A percentile compares a stretch with the other conserved stretches of the same genome.
These are phyloP conservation scores for Gasterosteus nipponicus DNA, from an alignment of 2,113 vertebrate species.

Conservation along the genomic window DNA sequence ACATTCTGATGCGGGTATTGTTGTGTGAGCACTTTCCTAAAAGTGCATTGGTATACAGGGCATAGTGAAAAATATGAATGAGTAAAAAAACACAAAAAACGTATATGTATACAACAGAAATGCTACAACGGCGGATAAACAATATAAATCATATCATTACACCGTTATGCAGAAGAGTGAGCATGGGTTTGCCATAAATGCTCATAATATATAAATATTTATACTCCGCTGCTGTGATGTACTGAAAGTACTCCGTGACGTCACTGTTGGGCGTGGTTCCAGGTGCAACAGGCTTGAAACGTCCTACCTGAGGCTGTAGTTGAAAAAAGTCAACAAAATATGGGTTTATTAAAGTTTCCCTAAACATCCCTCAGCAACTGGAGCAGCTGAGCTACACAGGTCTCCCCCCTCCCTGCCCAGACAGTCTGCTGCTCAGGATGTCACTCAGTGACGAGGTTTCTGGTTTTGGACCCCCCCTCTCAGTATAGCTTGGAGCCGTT, in stretches of 20 bases:
- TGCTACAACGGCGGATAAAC: too few species aligned
- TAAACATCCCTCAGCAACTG: background rate
- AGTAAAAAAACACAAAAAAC: too few species aligned
- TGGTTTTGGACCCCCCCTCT: constrained; percentile 35
- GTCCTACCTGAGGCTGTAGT: background rate
- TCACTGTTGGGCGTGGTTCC: background rate
- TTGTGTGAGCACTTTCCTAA: too few species aligned
- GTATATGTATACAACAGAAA: too few species aligned
- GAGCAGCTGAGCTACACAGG: constrained; percentile 1
- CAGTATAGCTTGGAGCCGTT: background rate
- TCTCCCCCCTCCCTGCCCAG: background rate
- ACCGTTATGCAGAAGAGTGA: too few species aligned
- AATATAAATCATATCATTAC: too few species aligned
- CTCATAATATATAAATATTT: too few species aligned
- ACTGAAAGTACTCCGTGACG: background rate
- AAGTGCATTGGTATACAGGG: too few species aligned
- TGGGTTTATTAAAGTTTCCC: background rate
- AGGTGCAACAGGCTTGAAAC: background rate
- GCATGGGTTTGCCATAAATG: too few species aligned
- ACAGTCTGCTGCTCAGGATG: constrained; percentile 21
- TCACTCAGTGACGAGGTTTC: constrained; percentile 16
- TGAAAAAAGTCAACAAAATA: background rate
- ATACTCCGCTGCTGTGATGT: background rate
- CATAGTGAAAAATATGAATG: too few species aligned
- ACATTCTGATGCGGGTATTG: too few species aligned